Base-by-base conservation (phyloP, 2,797 vertebrate species). In the Acipenser oxyrinchus region DNA sequence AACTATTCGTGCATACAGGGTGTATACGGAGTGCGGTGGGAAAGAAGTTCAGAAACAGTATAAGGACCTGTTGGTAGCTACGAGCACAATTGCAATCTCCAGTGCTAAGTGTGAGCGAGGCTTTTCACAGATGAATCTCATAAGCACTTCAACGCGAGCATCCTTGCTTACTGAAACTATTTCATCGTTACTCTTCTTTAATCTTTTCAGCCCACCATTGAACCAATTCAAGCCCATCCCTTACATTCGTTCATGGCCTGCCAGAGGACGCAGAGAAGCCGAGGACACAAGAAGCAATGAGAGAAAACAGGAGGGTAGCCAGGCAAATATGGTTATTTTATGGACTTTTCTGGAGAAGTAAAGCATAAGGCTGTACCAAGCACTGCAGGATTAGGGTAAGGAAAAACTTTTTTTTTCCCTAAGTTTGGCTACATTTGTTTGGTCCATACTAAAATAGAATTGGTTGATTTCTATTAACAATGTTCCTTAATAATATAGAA, bases 261-360 rank as follows among this genome's bases (percentile, higher is more conserved):
- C 62, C 15, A 65, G 67, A 70, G 49, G 62, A 52, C 72, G 63
- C 2, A 61, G 48, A 18, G 48, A 51, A 9, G 23, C 15, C 18
- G 63, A 50, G 51, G 50, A 57, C 60, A 59, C 6, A 49, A 2
- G 23, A 2, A 49, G 62, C 8, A 65, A 60, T 61, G 12, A 49
- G 7, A 64, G 62, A 49, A 51, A 66, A 49, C 60, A 65, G 12
- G 51, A 65, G 60, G 9, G 7, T 51, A 51, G 51, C 12, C 48
- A 50, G 63, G 63, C 23, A 37, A 37, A 59, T 65, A 65, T 64
- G 66, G 11, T 57, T 49, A 61, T 64, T 49, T 49, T 70, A 12
- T 66, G 50, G 50, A 23, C 4, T 67, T 23, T 70, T 63, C 61
- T 70, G 52, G 65, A 70, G 37, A 63, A 67, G 37, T 64, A 71